Conservation (phyloP, 1,140 invertebrate genomes). For the Atta cephalotes region DNA sequence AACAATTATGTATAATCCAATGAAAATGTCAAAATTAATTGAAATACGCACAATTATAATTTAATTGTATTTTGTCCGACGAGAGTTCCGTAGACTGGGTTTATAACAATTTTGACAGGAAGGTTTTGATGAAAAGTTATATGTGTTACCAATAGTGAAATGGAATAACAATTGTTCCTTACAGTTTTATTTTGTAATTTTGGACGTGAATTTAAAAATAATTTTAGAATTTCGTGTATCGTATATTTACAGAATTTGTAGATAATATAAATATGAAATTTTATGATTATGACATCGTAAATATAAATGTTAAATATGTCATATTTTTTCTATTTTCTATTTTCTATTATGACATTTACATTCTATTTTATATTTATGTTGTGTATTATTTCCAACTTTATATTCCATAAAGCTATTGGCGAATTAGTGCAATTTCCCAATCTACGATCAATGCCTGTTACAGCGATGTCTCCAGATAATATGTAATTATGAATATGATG, state of each 20-base stretch:
- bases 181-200: conserved; percentile 1
- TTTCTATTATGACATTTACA: too few species aligned
- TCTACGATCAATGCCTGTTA: not conserved
- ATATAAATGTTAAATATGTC: not conserved
- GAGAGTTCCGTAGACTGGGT: not conserved
- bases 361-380: too few species aligned
- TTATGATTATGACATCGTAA: not conserved
- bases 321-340: conserved; percentile 27
- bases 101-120: not conserved
- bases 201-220: conserved; percentile 6
- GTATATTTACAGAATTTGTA: not conserved
- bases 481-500: not conserved
- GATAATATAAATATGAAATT: not conserved
- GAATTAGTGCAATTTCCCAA: not conserved
- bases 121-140: not conserved
- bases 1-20: not conserved
- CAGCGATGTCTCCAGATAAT: conserved; percentile 35
- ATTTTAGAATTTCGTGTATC: not conserved
- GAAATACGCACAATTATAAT: conserved; percentile 45
- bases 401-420: conserved; percentile 17
- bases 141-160: not conserved
- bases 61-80: not conserved
- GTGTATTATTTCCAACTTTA: not conserved
- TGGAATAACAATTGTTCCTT: not conserved
- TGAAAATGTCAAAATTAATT: conserved; percentile 1